Evolutionary conservation across 2,113 vertebrate genomes (phyloP), one percentile per base, ranked within the genome.

Genomic region (Salminus brasiliensis): DNA sequence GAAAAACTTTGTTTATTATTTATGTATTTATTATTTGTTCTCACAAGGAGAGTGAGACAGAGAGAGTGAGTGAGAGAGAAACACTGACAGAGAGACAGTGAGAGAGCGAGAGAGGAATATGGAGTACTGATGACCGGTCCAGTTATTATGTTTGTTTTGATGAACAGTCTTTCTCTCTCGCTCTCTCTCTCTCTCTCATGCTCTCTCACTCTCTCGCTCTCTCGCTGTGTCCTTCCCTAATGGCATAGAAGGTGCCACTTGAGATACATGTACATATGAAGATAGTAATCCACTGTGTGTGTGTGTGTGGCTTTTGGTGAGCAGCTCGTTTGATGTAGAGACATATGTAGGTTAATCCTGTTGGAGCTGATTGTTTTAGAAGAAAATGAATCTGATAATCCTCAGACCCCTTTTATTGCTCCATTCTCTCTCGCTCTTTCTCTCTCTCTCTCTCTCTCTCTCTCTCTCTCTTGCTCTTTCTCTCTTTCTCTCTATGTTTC

Each of bases 261-360:
- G 43, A 45, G 43, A 39, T 39, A n/a, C n/a, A n/a, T n/a, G 36
- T 4, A 2, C 11, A 45, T 2, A 45, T 45, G 43, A 45, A 45
- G 11, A 45, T 2, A 45, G 9, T 9, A 5, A 9, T 69, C 66
- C 49, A 70, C 30, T 32, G 76, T 2, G 73, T 41, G 15, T 18
- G 13, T 63, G 32, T 59, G 34, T 11, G 53, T 43, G 16, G 0
- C 8, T 32, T 8, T 21, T 13, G 16, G 34, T 41, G 34, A 39
- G 55, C 21, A 6, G 2, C 15, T 21, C 5, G 16, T 11, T 21
- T 49, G 47, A 21, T 43, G 71, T 30, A 9, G 23, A 41, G 41
- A 66, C 59, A 65, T 41, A 79, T 79, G 43, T 65, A 29, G 57
- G 36, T 32, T 52, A 70, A 47, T 63, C 6, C 21, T 69, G 16